Base-by-base conservation (phyloP, 2,113 vertebrate species). In the Prunella himalayana region DNA sequence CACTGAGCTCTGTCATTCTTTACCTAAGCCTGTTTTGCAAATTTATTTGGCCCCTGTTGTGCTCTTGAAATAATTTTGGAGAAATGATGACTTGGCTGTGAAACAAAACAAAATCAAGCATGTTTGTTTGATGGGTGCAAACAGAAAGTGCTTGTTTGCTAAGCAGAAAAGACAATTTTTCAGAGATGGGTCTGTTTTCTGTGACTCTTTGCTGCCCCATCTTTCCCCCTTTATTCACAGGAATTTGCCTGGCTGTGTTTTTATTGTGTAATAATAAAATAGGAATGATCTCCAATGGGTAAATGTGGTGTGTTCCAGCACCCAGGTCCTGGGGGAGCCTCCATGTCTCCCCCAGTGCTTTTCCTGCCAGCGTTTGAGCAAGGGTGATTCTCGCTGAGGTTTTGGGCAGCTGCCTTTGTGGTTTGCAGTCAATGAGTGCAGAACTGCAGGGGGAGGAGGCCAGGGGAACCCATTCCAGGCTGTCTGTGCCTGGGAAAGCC, bases 61-160 rank as follows among this genome's bases (percentile, higher is more conserved):
- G 82, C 42, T 88, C 70, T 70, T 81, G 71, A 83, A 94, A 91
- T 83, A 86, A 93, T 90, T 85, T 76, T 41, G 28, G 57, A 68
- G 85, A 92, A 84, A 56, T 35, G 53, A 72, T 82, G 79, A 85
- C 63, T 86, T 95, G 95, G 90, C 92, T 8, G 10, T 0, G 41
- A 75, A 89, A 87, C 90, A 90, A 83, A 97, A 88, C 73, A 90
- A 83, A 96, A 94, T 92, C 88, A 88, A 83, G 68, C 21, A 1
- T 79, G 93, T 80, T 91, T 90, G 89, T 94, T 68, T 57, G 85
- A 77, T 3, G 33, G 82, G 17, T 56, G 65, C 80, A 93, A 82
- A 93, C 92, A 91, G 81, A 50, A 93, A 77, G 68, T 3, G 51
- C 76, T 70, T 75, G 73, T 90, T 94, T 89, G 92, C 30, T 15